Base-by-base conservation (phyloP, 2,888 invertebrate species). In the Leptopilina syphax region DNA sequence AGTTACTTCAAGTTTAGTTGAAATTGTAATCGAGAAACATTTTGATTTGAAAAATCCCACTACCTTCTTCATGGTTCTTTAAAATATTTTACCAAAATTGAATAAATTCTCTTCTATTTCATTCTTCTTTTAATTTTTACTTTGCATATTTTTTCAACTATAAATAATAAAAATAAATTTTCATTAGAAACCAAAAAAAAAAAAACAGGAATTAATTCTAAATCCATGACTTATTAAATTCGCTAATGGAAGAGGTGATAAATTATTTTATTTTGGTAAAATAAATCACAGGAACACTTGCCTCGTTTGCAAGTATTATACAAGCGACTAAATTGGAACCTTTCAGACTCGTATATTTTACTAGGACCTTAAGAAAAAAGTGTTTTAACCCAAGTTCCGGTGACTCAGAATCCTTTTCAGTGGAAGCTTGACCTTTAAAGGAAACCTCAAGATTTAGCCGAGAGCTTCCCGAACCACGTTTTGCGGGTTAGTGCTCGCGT, bases 401-500 rank as follows among this genome's bases (percentile, higher is more conserved):
- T 65, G 34, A 65, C 65, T 65, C 34, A 65, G 65, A 65, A 65
- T 34, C 65, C 65, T 65, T 65, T 65, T 65, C 65, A 65, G 70
- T 77, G 54, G 66, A 54, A 80, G 77, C 83, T 86, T 86, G 87
- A 88, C 88, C 87, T 88, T 86, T 47, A 47, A 47, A 80, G 82
- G 83, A 86, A 87, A 88, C 88, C 87, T 83, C 83, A 65, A 13
- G 65, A 65, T 18, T 65, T 65, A 65, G 65, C 80, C 77, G 6
- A 76, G 65, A 77, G 76, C 77, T 65, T 65, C 65, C 34, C 34
- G 47, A 65, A 65, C 63, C 65, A 60, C 83, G 65, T 77, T 86
- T 82, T 80, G 79, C 80, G 84, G 87, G 86, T 87, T 89, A 88
- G 88, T 86, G 87, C 82, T 85, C 84, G 82, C 78, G 84, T 82